Base-by-base conservation (phyloP, 2,888 invertebrate genomes). In the Eueremaeus valkanovi region DNA sequence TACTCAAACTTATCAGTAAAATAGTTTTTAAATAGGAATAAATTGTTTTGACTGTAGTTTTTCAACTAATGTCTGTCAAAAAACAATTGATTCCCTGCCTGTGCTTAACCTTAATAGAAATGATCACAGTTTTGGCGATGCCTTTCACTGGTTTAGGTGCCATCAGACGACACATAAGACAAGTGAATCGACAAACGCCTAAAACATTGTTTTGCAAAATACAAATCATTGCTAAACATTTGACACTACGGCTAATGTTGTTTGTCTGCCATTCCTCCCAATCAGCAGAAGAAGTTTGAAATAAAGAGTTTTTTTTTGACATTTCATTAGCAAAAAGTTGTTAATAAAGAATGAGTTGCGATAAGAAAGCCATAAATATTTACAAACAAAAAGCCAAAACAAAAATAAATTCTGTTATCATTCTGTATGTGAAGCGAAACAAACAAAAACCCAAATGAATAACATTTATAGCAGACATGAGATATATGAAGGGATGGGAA, bases 291-390 rank as follows among this genome's bases (percentile, higher is more conserved):
- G 29, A 27, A 29, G 29, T 8, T 8, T 66, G 36, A 21, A 40
- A 21, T 29, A 27, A 58, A 29, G 33, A 33, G 36, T 33, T 11
- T 36, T 66, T 70, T 42, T 70, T 13, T 21, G 18, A 45, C 5
- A 29, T 31, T 31, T 31, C 3, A 61, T 33, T n/a, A 21, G 29
- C 36, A 8, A 66, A 33, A n/a, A 33, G 21, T 36, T 6, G n/a
- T 42, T n/a, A n/a, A 13, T 36, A 13, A 70, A 70, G 42, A 42
- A 70, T 70, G 70, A 70, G 45, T 70, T 70, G 45, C 70, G 21
- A 24, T 42, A 45, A 70, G 1, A 24, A n/a, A 70, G 70, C 3
- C 29, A 70, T 70, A 70, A 70, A 70, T 70, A 70, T 42, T 70
- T 13, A 70, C 42, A 8, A 70, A 70, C 42, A 21, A 70, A 45